phyloP scores from a whole-genome alignment of 2,797 vertebrate genomes.

The Scolopax rusticola region DNA sequence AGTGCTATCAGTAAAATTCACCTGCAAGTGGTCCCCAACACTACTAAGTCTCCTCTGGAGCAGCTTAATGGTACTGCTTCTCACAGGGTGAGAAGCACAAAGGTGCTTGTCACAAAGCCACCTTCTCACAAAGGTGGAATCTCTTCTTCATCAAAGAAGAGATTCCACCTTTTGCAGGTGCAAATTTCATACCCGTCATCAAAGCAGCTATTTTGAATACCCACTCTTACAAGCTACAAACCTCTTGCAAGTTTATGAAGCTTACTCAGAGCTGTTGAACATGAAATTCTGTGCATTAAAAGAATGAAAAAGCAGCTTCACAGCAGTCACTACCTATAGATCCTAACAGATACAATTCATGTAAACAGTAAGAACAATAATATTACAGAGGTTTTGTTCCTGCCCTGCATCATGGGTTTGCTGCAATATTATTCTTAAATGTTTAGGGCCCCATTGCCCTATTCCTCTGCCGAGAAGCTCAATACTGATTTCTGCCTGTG shows the following conservation, averaged over 20 bases:
- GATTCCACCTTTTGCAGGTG: neutral
- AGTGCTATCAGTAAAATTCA: neutral
- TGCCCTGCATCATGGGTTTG: neutral
- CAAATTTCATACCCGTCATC: neutral
- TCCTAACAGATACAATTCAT: neutral
- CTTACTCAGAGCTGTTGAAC: neutral
- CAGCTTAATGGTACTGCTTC: neutral
- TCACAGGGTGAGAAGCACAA: neutral
- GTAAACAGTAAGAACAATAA: neutral
- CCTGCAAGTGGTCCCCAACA: neutral
- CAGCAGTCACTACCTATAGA: neutral
- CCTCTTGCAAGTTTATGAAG: neutral
- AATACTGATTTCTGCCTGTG: neutral
- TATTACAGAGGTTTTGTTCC: neutral
- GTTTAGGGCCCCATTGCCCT: neutral
- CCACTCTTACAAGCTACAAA: neutral
- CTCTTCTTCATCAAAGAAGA: neutral
- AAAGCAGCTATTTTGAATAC: neutral
- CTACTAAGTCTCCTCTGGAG: neutral
- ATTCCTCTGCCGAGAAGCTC: neutral
- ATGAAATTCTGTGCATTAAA: neutral
- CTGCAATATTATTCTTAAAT: neutral
- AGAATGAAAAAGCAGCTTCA: neutral
- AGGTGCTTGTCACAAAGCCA: no score
- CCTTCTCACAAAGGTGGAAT: no score